Conservation (phyloP, 1,140 invertebrate species). For the Branchinecta lynchi region DNA sequence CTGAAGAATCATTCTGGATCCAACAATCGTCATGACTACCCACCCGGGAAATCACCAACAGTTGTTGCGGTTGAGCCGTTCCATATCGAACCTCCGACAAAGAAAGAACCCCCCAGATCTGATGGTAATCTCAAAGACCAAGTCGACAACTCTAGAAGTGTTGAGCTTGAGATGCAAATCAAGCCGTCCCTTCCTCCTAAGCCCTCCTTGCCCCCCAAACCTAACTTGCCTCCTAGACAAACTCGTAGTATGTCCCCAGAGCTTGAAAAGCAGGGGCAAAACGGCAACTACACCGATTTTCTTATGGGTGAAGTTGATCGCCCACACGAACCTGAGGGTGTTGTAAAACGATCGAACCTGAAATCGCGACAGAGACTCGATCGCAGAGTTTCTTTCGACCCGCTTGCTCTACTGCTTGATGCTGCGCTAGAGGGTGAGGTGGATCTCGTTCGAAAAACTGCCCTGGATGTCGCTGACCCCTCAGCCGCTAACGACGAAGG, state of each 20-base stretch:
- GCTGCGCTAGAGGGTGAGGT: conserved; percentile 95
- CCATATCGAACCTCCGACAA: conserved; percentile 51
- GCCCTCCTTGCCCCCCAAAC: conserved; percentile 38
- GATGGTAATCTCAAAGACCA: conserved; percentile 28
- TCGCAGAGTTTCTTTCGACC: conserved; percentile 87
- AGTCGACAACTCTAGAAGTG: conserved; percentile 16
- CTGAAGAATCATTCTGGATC: conserved; percentile 23
- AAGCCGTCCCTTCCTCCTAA: conserved; percentile 58
- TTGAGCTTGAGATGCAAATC: conserved; percentile 32
- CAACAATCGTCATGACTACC: conserved; percentile 27
- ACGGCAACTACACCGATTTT: conserved; percentile 13
- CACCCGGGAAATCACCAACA: conserved; percentile 27
- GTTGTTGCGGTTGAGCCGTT: conserved; percentile 71
- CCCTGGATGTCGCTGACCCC: conserved; percentile 70
- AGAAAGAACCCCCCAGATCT: conserved; percentile 28
- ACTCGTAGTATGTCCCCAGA: conserved; percentile 23
- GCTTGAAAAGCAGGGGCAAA: conserved; percentile 9
- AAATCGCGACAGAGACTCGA: conserved; percentile 8
- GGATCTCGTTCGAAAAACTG: conserved; percentile 87
- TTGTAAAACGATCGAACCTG: conserved; percentile 12
- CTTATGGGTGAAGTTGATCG: conserved; percentile 3
- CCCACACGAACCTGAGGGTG: conserved; percentile 10
- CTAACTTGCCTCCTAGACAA: conserved; percentile 33
- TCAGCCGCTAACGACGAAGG: conserved; percentile 92
- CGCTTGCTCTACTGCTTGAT: conserved; percentile 78